Percentiles rank a stretch among this genome's conserved stretches.
Conservation (phyloP, 2,113 vertebrate species). For the Columba livia region DNA sequence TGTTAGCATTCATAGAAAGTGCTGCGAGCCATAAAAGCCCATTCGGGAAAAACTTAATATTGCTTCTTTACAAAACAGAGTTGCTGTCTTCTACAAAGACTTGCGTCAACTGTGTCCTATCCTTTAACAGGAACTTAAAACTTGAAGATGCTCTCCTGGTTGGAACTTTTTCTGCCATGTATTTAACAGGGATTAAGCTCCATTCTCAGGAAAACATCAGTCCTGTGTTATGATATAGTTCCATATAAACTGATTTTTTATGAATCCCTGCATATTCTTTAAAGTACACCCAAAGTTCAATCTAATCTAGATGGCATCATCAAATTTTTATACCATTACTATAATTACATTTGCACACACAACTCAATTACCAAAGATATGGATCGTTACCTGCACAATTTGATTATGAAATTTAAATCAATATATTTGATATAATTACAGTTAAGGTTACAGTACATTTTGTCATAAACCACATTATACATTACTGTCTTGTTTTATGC, state of each 20-base stretch:
- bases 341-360: conserved; percentile 75
- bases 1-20: not conserved
- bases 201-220: conserved; percentile 26
- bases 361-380: conserved; percentile 76
- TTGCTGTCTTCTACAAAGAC: not conserved
- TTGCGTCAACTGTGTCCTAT: not conserved
- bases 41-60: not conserved
- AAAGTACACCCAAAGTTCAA: conserved; percentile 77
- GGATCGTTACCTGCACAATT: conserved; percentile 71
- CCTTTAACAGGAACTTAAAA: not conserved
- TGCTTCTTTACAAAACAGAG: not conserved
- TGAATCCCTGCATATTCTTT: conserved; percentile 71
- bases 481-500: conserved; percentile 68
- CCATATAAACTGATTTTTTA: conserved; percentile 67
- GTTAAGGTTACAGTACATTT: conserved; percentile 75
- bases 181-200: conserved; percentile 37
- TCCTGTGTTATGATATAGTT: conserved; percentile 36
- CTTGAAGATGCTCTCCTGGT: not conserved
- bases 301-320: conserved; percentile 76
- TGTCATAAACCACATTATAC: conserved; percentile 59
- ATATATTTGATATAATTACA: conserved; percentile 75
- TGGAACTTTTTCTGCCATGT: not conserved
- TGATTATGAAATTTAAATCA: conserved; percentile 75
- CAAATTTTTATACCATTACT: conserved; percentile 77
- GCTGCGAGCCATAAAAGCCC: not conserved